A percentile compares a stretch with the other conserved stretches of the same genome.
Evolutionary conservation across 2,113 vertebrate genomes (phyloP).

Genomic region (Uropsilus gracilis): DNA sequence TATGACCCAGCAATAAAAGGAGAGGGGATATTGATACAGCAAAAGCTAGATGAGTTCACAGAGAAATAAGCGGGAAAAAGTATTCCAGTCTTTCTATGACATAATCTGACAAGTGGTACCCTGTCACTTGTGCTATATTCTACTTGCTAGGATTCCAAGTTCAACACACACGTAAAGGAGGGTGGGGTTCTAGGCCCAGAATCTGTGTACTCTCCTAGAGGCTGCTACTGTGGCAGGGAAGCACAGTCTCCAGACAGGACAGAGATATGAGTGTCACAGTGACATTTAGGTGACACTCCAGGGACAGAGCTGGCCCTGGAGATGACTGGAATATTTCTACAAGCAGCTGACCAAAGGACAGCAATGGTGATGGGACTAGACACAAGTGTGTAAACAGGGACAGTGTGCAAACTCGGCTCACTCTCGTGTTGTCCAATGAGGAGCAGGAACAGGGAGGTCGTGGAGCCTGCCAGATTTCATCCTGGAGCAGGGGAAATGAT

Average conservation of each 20-base stretch:
- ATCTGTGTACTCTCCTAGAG: background rate
- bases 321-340: background rate
- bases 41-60: background rate
- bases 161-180: background rate
- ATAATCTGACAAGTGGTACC: background rate
- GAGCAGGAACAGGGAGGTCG: background rate
- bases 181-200: background rate
- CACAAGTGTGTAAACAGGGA: too few relatives aligned
- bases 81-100: background rate
- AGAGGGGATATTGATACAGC: too few relatives aligned
- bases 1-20: background rate
- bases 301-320: background rate
- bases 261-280: background rate
- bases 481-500: background rate
- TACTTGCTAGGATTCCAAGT: background rate
- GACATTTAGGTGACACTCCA: rapidly evolving
- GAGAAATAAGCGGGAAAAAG: background rate
- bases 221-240: background rate
- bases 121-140: background rate
- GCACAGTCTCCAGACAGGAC: background rate
- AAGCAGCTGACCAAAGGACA: too few relatives aligned
- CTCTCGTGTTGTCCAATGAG: background rate
- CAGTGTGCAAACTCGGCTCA: too few relatives aligned
- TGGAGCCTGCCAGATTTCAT: background rate
- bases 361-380: background rate